Evolutionary conservation across 2,888 invertebrate genomes (phyloP), one percentile per base, ranked within the genome.

Genomic region (Panopea generosa): DNA sequence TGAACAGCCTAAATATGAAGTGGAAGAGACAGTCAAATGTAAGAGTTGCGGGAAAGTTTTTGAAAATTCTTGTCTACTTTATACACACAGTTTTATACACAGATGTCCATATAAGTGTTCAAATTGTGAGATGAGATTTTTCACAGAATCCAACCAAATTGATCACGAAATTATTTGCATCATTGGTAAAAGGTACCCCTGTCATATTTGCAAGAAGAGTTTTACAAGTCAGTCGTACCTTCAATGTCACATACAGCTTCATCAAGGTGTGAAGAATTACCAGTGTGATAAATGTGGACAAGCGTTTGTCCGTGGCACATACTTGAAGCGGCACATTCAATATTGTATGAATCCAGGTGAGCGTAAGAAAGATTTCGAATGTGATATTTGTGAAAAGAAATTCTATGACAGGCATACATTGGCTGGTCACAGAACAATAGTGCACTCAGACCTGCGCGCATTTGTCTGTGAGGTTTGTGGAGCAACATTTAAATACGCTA

Each of bases 321-420:
- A 45, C 45, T 16, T 45, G 45, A 45, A 16, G 9, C 16, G 20
- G 45, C 45, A 45, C 16, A 20, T 20, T 18, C 3, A 45, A 45
- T 9, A 6, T 45, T 45, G 45, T n/a, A 16, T 45, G 45, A 16
- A 45, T 20, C 45, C 45, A 18, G 45, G 3, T 16, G 45, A n/a
- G 6, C 45, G 45, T 18, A n/a, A 18, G 16, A 45, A 45, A 20
- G 20, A 4, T 18, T 45, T 18, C 16, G 9, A 45, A 3, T 53
- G 53, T 27, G 53, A 53, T 27, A 14, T 53, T 24, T 53, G 53
- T 16, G 27, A 26, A 7, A 53, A 53, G 24, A 53, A 53, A 27
- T 26, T 53, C 26, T 26, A 26, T 18, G 27, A 27, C n/a, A 53
- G 24, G 16, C 9, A 53, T 27, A 27, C 53, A 27, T n/a, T 53